Evolutionary conservation across 2,888 invertebrate genomes (phyloP).

Genomic region (Girardia tigrina): DNA sequence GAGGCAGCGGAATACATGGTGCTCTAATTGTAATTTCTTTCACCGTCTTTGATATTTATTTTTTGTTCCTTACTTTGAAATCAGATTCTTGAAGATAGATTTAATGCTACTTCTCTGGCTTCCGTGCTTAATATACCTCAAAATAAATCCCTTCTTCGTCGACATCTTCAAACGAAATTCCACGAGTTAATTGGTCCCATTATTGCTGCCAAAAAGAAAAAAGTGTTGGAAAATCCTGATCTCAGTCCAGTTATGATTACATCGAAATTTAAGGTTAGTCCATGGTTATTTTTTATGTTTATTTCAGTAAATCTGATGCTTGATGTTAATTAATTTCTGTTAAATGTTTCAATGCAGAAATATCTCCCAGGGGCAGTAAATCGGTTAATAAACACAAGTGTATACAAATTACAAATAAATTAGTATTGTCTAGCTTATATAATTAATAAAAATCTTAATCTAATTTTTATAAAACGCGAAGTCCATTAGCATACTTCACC

Average conservation of each 20-base stretch:
- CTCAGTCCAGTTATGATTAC: slow-evolving; percentile 19
- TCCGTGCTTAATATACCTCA: slow-evolving; percentile 82
- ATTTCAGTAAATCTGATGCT: no score
- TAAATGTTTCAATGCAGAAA: no score
- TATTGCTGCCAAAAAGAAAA: slow-evolving; percentile 41
- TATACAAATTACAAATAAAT: no score
- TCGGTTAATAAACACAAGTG: no score
- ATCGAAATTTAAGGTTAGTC: slow-evolving; percentile 18
- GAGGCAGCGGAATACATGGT: slow-evolving; percentile 82
- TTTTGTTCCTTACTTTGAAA: no score
- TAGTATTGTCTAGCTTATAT: no score
- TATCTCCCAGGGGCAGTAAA: no score
- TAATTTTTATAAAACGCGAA: no score
- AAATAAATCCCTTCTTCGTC: slow-evolving; percentile 75
- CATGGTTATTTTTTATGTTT: not conserved
- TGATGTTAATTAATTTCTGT: no score
- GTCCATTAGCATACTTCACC: no score
- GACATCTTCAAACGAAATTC: slow-evolving; percentile 85
- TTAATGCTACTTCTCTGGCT: slow-evolving; percentile 81
- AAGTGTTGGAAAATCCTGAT: not conserved
- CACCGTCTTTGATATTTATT: no score
- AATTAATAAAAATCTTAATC: no score
- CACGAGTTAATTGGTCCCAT: slow-evolving; percentile 79
- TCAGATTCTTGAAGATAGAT: slow-evolving; percentile 70
- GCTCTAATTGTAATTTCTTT: slow-evolving; percentile 63